Base-by-base conservation (phyloP, 2,888 invertebrate species). In the Platerodrilus igneus region DNA sequence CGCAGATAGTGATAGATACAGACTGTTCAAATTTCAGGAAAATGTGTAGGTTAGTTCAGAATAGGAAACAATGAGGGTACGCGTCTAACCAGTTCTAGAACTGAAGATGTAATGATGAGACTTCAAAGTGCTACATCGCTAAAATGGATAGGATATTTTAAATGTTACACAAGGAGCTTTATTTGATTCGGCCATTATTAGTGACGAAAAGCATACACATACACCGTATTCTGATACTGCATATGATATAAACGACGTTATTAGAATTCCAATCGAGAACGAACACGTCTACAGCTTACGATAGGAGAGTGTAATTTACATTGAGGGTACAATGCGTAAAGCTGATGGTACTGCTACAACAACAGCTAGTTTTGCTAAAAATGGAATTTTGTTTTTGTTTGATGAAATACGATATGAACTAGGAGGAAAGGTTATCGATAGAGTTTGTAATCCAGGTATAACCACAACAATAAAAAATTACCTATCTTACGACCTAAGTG, bases 181-280 rank as follows among this genome's bases (percentile, higher is more conserved):
- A 10, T 23, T 29, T 11, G 40, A 40, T 23, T 34, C 34, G 15
- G 21, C 37, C 16, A 38, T 38, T 31, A 17, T 23, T 11, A 38
- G 31, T 25, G 14, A 13, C 21, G 41, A 33, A 23, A 30, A 25
- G 15, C 41, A 36, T 17, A 30, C 41, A 15, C 30, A 36, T 25
- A 21, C 37, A 14, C 37, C 37, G 3, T 36, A 36, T 21, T 27
- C 21, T 14, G 23, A 20, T 14, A 37, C 19, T 9, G 30, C 25
- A 9, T 42, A 32, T 27, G 32, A 41, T 29, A 37, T 32, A 15
- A 41, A 32, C 14, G 37, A 41, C 27, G 37, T 31, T 27, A 37
- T 37, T 11, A 14, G 37, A n/a, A 37, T 41, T 15, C 37, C 41
- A 16, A 34, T 38, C 8, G 21, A 34, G 30, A 20, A 25, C 16